Evolutionary conservation across 1,140 invertebrate species (phyloP).

Genomic region (Laupala kohalensis): DNA sequence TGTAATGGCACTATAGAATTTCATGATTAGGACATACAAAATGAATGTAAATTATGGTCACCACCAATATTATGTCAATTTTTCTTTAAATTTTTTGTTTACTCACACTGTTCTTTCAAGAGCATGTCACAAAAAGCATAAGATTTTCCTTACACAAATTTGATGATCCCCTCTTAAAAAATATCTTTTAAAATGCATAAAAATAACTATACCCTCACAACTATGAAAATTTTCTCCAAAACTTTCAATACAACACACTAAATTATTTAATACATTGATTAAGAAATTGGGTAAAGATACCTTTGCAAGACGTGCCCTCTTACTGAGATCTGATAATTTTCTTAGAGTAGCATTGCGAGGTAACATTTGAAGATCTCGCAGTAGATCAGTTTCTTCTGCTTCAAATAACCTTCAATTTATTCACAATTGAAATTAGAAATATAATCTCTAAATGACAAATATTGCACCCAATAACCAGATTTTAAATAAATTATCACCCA

Average conservation of each 20-base stretch:
- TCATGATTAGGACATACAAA: too few relatives aligned
- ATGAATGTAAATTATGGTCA: too few relatives aligned
- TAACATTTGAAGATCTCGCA: conserved; percentile 84
- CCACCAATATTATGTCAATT: too few relatives aligned
- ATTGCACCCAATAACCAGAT: background rate
- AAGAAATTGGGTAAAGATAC: conserved; percentile 28
- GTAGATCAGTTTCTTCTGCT: conserved; percentile 94
- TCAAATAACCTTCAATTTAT: conserved; percentile 58
- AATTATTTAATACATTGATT: background rate
- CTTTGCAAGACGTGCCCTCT: conserved; percentile 88
- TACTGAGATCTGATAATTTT: conserved; percentile 96
- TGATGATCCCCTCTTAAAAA: too few relatives aligned
- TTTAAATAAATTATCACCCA: background rate
- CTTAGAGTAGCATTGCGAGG: conserved; percentile 88
- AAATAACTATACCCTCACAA: too few relatives aligned
- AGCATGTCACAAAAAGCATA: too few relatives aligned
- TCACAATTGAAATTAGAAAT: background rate
- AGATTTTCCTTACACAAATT: too few relatives aligned
- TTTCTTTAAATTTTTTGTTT: too few relatives aligned
- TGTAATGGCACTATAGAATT: too few relatives aligned
- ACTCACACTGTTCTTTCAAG: too few relatives aligned
- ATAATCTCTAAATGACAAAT: background rate
- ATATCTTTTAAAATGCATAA: background rate
- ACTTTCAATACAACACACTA: background rate
- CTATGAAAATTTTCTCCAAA: too few relatives aligned